Conservation (phyloP, 2,797 vertebrate genomes). For the Microctenopoma steveboyesi region DNA sequence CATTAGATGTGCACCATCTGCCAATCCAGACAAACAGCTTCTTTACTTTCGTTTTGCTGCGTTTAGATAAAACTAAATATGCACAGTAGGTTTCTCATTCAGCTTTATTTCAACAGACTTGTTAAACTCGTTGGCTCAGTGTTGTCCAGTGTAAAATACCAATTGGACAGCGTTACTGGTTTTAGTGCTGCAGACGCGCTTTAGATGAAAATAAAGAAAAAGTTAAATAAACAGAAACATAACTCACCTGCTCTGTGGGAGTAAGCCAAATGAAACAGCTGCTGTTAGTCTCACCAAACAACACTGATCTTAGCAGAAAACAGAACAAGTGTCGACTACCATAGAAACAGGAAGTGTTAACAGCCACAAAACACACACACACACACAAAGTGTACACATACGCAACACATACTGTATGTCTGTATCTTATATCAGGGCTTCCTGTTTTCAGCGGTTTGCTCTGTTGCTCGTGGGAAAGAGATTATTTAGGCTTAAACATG, state of each 20-base stretch:
- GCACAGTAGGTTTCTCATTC: too few species aligned
- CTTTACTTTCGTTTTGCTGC: not conserved
- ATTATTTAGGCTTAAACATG: too few species aligned
- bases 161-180: not conserved
- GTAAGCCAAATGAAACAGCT: not conserved
- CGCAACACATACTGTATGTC: not conserved
- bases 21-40: not conserved
- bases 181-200: not conserved
- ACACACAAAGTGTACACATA: not conserved
- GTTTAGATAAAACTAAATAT: not conserved
- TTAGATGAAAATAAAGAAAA: not conserved
- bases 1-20: not conserved
- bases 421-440: not conserved
- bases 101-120: too few species aligned
- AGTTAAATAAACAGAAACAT: not conserved
- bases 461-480: too few species aligned
- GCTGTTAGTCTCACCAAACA: not conserved
- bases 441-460: not conserved
- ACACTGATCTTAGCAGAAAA: not conserved
- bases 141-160: not conserved
- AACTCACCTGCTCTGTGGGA: constrained; percentile 6
- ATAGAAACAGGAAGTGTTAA: constrained; percentile 18
- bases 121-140: too few species aligned
- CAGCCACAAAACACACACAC: not conserved
- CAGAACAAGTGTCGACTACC: not conserved